These are phyloP conservation scores for Crax fasciolata DNA, from an alignment of 2,797 vertebrate species.

Conservation along the genomic window DNA sequence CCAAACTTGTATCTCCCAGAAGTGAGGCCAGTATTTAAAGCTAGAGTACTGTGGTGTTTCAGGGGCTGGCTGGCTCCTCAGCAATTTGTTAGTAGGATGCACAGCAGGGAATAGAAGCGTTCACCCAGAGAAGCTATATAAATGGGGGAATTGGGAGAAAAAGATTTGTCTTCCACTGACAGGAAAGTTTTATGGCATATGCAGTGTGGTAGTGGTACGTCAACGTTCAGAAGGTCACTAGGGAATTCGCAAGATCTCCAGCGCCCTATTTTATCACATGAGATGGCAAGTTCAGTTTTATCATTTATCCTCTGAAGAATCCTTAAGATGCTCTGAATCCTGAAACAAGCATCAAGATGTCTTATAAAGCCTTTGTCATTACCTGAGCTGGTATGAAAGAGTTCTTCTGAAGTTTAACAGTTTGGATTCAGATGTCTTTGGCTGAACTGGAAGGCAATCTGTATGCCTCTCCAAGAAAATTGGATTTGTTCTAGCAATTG, in stretches of 20 bases:
- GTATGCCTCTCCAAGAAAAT: not conserved
- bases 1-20: not conserved
- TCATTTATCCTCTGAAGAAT: not conserved
- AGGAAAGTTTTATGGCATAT: not conserved
- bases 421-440: not conserved
- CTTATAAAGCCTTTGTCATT: not conserved
- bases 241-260: not conserved
- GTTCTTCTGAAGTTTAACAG: not conserved
- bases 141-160: not conserved
- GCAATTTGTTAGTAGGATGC: not conserved
- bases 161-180: not conserved
- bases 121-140: not conserved
- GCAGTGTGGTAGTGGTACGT: not conserved
- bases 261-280: not conserved
- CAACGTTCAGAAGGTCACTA: not conserved
- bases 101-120: not conserved
- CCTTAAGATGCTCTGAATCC: not conserved
- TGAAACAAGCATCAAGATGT: not conserved
- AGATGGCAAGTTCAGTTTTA: not conserved
- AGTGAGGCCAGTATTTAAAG: not conserved
- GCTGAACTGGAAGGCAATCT: not conserved
- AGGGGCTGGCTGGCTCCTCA: not conserved
- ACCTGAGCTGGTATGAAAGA: not conserved
- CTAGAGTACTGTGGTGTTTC: not conserved
- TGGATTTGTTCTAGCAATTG: not conserved